Percentiles rank a stretch among this genome's conserved stretches.
Conservation (phyloP, 2,888 invertebrate species). For the Stenurella melanura region DNA sequence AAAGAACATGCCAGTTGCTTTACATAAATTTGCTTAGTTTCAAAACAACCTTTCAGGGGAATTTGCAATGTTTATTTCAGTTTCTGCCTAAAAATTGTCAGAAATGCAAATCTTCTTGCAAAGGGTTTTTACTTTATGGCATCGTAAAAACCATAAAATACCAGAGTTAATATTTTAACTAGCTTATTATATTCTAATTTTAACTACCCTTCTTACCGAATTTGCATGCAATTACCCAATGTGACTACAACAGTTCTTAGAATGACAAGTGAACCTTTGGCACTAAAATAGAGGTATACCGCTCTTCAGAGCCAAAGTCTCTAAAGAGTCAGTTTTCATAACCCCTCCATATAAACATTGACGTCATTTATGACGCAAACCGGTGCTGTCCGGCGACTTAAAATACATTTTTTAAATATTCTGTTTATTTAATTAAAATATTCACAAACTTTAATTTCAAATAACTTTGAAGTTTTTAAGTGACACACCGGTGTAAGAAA, state of each 20-base stretch:
- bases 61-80: slow-evolving; percentile 21
- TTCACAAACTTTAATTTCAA: no score
- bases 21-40: slow-evolving; percentile 1
- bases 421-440: no score
- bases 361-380: no score
- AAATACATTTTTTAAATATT: no score
- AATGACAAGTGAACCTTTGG: not conserved
- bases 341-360: no score
- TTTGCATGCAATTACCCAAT: not conserved
- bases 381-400: no score
- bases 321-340: no score
- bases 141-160: slow-evolving; percentile 44
- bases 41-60: not conserved
- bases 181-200: slow-evolving; percentile 10
- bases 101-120: slow-evolving; percentile 22
- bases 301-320: no score
- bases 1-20: slow-evolving; percentile 19
- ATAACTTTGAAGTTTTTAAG: no score
- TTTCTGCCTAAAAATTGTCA: slow-evolving; percentile 22
- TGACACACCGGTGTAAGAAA: no score
- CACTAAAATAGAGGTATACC: no score
- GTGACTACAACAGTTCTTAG: not conserved
- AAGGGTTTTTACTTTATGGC: slow-evolving; percentile 48
- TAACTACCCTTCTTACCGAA: slow-evolving; percentile 2
- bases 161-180: slow-evolving; percentile 38